Evolutionary conservation across 2,113 vertebrate species (phyloP), one percentile per base, ranked within the genome.

Genomic region (Trichomycterus rosablanca): DNA sequence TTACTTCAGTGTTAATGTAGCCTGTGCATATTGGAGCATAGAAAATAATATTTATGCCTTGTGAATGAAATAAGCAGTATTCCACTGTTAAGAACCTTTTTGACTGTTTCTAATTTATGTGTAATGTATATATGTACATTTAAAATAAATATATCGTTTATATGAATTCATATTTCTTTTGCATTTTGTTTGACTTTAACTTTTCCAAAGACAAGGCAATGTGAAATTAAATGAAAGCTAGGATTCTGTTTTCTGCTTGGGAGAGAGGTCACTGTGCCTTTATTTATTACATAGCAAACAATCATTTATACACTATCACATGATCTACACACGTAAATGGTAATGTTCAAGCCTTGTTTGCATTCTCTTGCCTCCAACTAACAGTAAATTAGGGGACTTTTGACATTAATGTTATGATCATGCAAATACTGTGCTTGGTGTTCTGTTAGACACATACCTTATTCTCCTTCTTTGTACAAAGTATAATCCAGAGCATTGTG

Each of bases 61-160:
- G 37, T 53, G 9, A 37, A n/a, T n/a, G n/a, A 45, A 35, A 43
- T 28, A 45, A 44, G 18, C 32, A 52, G 16, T 54, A 67, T 49
- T 60, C 10, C 22, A 56, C 15, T 43, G 46, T 55, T 64, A 48
- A 66, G 68, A 52, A 5, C 28, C 49, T 59, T 71, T 32, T 73
- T 84, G 86, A 85, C 52, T 86, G 85, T 85, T 80, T 46, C 56
- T 49, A 19, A 12, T 28, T 58, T 26, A n/a, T n/a, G n/a, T n/a
- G n/a, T n/a, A 58, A 14, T 18, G 78, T 83, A 75, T 76, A 63
- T 77, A 82, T 72, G 49, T 76, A 78, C 80, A 81, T 80, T 74
- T 73, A 78, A 45, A 42, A 70, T 70, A 66, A 82, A 63, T 10
- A 51, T 23, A 46, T 39, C n/a, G 14, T 23, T 15, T 20, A 56